These are phyloP conservation scores for Micrasema longulum DNA, from an alignment of 1,140 invertebrate genomes.

Conservation along the genomic window DNA sequence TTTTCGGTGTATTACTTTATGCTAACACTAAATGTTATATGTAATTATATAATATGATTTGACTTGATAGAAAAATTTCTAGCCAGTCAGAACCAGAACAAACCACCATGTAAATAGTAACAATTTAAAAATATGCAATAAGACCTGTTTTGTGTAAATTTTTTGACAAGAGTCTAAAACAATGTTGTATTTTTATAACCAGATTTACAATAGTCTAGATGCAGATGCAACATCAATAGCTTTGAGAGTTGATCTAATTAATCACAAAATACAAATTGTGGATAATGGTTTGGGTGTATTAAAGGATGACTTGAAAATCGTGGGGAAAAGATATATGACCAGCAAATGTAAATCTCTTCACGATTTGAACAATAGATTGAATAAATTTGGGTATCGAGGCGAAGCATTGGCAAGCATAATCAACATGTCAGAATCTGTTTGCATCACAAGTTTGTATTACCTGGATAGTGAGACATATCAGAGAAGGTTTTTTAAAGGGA, in stretches of 20 bases:
- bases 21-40: no score
- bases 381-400: constrained; percentile 70
- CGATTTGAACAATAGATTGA: constrained; percentile 65
- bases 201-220: constrained; percentile 71
- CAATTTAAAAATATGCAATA: no score
- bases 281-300: constrained; percentile 72
- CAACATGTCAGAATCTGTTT: constrained; percentile 63
- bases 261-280: constrained; percentile 70
- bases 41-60: no score
- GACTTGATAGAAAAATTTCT: no score
- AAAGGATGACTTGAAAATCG: constrained; percentile 61
- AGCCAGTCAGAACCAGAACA: no score
- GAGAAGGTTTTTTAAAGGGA: constrained; percentile 63
- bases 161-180: background rate
- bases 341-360: constrained; percentile 69
- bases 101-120: no score
- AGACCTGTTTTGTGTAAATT: no score
- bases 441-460: constrained; percentile 63
- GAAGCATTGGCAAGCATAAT: constrained; percentile 72
- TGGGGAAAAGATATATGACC: constrained; percentile 70
- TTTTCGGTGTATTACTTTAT: no score
- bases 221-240: constrained; percentile 70
- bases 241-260: constrained; percentile 67
- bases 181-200: constrained; percentile 13
- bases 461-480: constrained; percentile 59